Evolutionary conservation across 2,888 invertebrate species (phyloP).

Genomic region (Drosophila flavopinicola): DNA sequence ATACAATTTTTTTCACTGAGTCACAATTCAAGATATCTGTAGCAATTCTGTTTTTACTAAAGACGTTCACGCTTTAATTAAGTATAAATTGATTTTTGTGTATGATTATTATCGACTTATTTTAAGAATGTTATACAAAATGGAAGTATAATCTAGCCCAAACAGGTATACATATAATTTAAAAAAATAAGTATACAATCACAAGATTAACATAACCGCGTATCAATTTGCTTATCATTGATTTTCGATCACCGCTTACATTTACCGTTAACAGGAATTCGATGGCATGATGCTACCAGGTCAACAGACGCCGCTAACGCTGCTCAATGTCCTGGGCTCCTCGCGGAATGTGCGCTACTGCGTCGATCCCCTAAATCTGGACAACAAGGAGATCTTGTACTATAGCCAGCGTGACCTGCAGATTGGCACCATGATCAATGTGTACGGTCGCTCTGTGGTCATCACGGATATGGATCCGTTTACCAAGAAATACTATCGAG

Average conservation of each 20-base stretch:
- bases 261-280: conserved; percentile 63
- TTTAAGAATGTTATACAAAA: no score
- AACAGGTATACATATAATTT: no score
- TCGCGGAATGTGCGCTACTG: conserved; percentile 85
- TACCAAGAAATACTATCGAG: conserved; percentile 92
- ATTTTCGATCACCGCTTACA: not conserved
- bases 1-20: no score
- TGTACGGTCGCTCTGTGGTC: conserved; percentile 92
- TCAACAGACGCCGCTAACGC: conserved; percentile 84
- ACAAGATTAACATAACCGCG: no score
- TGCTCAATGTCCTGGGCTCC: conserved; percentile 88
- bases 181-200: no score
- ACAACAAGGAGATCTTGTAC: conserved; percentile 82
- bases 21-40: no score
- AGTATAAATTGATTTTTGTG: no score
- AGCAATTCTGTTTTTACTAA: no score
- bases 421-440: conserved; percentile 92
- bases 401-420: conserved; percentile 88
- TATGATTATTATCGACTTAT: no score
- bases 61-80: no score
- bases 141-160: no score
- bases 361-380: conserved; percentile 86
- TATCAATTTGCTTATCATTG: not conserved
- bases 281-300: conserved; percentile 84
- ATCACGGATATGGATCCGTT: conserved; percentile 93